Conservation (phyloP, 2,888 invertebrate genomes). For the Volucella inanis region DNA sequence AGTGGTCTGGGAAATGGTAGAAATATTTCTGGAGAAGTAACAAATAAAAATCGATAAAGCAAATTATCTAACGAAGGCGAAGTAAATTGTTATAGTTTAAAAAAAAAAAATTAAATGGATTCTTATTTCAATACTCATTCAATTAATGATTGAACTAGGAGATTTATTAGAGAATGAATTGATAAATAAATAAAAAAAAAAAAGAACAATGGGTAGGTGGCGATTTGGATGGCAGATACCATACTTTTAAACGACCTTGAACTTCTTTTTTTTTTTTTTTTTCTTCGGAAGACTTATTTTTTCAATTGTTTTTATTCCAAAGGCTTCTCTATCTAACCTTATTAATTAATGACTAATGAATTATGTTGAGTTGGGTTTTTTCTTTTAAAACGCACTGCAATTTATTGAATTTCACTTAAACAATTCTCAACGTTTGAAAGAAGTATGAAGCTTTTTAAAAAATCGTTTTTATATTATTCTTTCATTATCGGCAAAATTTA, state of each 20-base stretch:
- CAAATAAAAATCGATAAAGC: constrained; percentile 63
- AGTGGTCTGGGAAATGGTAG: constrained; percentile 33
- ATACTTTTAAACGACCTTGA: constrained; percentile 69
- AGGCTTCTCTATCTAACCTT: constrained; percentile 26
- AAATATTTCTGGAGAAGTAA: constrained; percentile 42
- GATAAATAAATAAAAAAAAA: constrained; percentile 14
- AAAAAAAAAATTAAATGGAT: background rate
- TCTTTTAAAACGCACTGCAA: constrained; percentile 9
- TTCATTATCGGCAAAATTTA: constrained; percentile 10
- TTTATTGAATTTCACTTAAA: constrained; percentile 39
- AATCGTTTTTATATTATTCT: background rate
- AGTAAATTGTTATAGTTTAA: background rate
- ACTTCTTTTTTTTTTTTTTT: constrained; percentile 35
- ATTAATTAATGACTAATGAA: constrained; percentile 30
- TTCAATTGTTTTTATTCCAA: background rate
- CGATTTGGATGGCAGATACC: constrained; percentile 10
- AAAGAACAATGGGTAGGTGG: background rate
- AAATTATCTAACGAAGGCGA: constrained; percentile 33
- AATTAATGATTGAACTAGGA: constrained; percentile 26
- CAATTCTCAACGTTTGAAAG: constrained; percentile 9
- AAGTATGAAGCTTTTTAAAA: constrained; percentile 6
- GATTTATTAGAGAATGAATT: constrained; percentile 14
- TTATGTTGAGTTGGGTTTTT: constrained; percentile 29
- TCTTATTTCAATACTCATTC: constrained; percentile 21
- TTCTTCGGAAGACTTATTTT: constrained; percentile 14